A percentile compares a stretch with the other conserved stretches of the same genome.
Conservation (phyloP, 2,113 vertebrate genomes). For the Mohoua ochrocephala region DNA sequence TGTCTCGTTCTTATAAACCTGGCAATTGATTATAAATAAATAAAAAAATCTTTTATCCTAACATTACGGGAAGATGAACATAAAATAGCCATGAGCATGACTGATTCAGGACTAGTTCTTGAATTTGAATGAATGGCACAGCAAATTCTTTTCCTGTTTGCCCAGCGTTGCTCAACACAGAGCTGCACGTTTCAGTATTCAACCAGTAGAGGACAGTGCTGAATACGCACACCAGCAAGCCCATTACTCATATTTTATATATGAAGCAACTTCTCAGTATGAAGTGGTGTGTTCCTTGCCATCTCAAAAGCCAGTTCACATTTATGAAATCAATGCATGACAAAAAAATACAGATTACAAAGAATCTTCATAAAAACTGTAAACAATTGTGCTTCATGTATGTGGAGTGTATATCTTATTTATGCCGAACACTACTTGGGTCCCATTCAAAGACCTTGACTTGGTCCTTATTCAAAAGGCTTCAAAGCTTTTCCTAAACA, state of each 20-base stretch:
- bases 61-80: not conserved
- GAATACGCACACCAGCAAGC: not conserved
- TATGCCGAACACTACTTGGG: not conserved
- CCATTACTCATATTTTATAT: not conserved
- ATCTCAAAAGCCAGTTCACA: not conserved
- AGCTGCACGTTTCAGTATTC: not conserved
- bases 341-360: not conserved
- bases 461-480: not conserved
- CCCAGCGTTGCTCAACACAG: not conserved
- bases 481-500: conserved; percentile 39
- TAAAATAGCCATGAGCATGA: fast-evolving
- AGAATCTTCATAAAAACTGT: not conserved
- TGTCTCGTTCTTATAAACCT: not conserved
- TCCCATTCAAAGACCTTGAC: not conserved
- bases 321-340: not conserved
- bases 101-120: not conserved
- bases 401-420: not conserved
- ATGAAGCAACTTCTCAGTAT: not conserved
- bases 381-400: not conserved
- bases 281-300: not conserved
- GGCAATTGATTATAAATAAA: not conserved
- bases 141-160: not conserved
- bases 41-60: not conserved
- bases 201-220: conserved; percentile 34
- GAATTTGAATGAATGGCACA: not conserved